Percentiles rank a stretch among this genome's conserved stretches.
phyloP scores from a whole-genome alignment of 2,797 vertebrate genomes.

The Typhlichthys eigenmanni region DNA sequence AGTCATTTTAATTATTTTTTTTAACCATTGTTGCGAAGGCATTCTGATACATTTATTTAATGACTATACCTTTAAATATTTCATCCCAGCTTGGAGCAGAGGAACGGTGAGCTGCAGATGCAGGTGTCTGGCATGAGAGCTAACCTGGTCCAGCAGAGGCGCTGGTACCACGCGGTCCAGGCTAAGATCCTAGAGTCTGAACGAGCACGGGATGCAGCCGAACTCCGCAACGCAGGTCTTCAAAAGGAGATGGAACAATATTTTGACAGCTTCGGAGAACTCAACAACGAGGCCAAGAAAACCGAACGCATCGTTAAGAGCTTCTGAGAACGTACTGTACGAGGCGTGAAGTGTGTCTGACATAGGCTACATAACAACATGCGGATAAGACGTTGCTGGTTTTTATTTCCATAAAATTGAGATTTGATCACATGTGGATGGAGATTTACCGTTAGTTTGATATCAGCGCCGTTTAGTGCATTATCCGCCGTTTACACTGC shows the following conservation, averaged over 20 bases:
- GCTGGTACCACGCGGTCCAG: constrained; percentile 68
- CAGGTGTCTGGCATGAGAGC: constrained; percentile 69
- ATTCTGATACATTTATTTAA: not conserved
- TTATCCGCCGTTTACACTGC: too few relatives aligned
- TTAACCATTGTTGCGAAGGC: too few relatives aligned
- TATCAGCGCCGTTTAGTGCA: too few relatives aligned
- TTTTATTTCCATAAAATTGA: too few relatives aligned
- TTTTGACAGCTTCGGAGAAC: constrained; percentile 79
- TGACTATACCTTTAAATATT: not conserved
- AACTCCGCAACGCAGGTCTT: constrained; percentile 70
- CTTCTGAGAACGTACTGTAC: constrained; percentile 59
- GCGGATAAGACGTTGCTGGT: not conserved
- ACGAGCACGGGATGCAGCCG: constrained; percentile 62
- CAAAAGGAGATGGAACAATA: constrained; percentile 81
- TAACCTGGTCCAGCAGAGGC: constrained; percentile 72
- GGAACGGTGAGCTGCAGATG: constrained; percentile 67
- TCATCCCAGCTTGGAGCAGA: constrained; percentile 74
- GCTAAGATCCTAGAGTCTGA: constrained; percentile 69
- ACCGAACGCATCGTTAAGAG: constrained; percentile 76
- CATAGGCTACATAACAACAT: not conserved
- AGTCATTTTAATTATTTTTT: too few relatives aligned
- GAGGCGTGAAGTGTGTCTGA: constrained; percentile 9
- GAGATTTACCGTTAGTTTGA: too few relatives aligned
- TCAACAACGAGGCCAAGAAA: constrained; percentile 78
- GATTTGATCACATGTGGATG: too few relatives aligned